Conservation (phyloP, 2,113 vertebrate genomes). For the Centrocercus urophasianus region DNA sequence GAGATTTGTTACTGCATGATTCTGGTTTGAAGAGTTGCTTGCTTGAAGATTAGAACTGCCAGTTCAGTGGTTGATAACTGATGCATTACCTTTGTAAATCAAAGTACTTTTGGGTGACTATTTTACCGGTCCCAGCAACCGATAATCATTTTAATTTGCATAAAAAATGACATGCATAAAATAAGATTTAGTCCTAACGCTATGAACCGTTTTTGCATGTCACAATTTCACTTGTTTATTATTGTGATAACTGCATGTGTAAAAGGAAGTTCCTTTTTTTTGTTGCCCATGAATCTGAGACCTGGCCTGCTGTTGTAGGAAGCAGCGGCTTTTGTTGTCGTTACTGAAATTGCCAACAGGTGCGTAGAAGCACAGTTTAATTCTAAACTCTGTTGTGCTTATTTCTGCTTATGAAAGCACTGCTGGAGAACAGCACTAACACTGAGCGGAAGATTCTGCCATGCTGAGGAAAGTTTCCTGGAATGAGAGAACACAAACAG, state of each 20-base stretch:
- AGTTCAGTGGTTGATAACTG: not conserved
- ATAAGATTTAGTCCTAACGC: not conserved
- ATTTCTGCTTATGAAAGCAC: not conserved
- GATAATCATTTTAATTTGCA: not conserved
- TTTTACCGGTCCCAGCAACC: not conserved
- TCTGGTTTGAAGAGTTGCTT: not conserved
- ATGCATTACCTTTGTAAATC: not conserved
- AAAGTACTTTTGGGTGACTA: not conserved
- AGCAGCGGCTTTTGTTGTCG: not conserved
- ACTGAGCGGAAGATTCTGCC: not conserved
- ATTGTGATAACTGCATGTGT: not conserved
- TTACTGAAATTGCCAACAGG: not conserved
- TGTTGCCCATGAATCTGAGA: not conserved
- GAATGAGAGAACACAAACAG: not conserved
- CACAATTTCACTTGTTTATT: not conserved
- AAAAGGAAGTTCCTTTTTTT: slow-evolving; percentile 9
- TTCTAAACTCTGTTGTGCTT: not conserved
- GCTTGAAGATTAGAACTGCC: not conserved
- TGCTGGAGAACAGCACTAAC: not conserved
- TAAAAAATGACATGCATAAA: not conserved
- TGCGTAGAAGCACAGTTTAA: not conserved
- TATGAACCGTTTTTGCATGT: not conserved
- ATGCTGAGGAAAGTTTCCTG: not conserved
- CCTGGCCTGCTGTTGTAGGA: not conserved
- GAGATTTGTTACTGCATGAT: not conserved